Conservation (phyloP, 2,113 vertebrate genomes). For the Oreocharis arfaki region DNA sequence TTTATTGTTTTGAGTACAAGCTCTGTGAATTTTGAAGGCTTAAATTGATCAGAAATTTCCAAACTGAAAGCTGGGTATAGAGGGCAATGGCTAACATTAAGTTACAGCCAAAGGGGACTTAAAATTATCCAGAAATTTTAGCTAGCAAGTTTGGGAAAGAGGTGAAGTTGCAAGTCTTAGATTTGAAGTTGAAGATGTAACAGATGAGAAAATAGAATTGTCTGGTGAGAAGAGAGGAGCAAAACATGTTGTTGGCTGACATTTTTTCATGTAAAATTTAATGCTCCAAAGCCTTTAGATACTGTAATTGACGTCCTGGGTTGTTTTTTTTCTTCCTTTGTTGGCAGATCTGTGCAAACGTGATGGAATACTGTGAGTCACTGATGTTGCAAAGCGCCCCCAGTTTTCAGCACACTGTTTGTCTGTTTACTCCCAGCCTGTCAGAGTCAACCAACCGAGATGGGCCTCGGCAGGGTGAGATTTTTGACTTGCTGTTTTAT, state of each 20-base stretch:
- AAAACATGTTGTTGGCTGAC: not conserved
- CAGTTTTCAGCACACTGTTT: constrained; percentile 85
- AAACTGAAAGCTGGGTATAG: not conserved
- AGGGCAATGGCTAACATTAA: not conserved
- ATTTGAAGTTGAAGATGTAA: not conserved
- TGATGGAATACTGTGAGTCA: constrained; percentile 96
- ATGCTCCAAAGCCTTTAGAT: not conserved
- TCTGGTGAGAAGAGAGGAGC: not conserved
- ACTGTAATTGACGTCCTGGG: not conserved
- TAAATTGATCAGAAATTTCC: not conserved
- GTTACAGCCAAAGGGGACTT: not conserved
- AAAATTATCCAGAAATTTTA: not conserved
- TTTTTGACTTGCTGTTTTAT: not conserved
- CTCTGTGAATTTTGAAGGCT: not conserved
- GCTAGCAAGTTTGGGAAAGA: not conserved
- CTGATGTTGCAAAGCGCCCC: constrained; percentile 88
- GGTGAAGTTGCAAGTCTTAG: not conserved
- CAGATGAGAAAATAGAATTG: not conserved
- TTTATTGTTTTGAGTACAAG: not conserved
- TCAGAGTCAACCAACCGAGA: constrained; percentile 86
- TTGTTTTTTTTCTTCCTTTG: not conserved
- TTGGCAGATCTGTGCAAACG: constrained; percentile 91
- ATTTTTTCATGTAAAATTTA: not conserved
- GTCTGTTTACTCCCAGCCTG: constrained; percentile 92
- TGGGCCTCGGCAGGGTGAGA: constrained; percentile 79